phyloP scores from a whole-genome alignment of 2,797 vertebrate species.

The Falco cherrug region DNA sequence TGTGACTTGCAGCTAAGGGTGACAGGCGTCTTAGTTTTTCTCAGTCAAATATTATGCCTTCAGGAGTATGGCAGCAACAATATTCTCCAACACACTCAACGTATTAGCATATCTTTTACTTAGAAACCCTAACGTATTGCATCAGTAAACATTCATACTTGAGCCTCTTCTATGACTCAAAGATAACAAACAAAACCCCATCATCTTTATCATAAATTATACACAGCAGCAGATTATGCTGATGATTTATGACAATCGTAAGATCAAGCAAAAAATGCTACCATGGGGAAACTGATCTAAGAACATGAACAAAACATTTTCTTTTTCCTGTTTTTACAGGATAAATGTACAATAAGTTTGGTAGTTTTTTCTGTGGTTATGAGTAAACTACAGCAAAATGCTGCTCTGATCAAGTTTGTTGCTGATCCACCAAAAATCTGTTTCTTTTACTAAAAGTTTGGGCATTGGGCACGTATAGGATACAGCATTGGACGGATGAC shows the following conservation, averaged over 20 bases:
- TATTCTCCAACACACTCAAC: background rate
- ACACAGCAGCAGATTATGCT: background rate
- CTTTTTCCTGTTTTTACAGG: background rate
- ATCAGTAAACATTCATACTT: background rate
- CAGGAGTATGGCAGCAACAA: background rate
- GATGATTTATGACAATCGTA: background rate
- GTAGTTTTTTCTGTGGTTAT: background rate
- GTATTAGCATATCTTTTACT: background rate
- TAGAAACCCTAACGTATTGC: background rate
- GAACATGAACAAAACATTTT: background rate
- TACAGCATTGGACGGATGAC: background rate
- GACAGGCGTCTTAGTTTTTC: background rate
- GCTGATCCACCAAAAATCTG: background rate
- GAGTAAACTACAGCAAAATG: background rate
- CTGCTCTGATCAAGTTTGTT: background rate
- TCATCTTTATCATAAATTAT: background rate
- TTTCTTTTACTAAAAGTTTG: background rate
- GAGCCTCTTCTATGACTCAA: background rate
- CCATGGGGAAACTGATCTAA: background rate
- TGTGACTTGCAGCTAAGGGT: background rate
- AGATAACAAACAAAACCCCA: background rate
- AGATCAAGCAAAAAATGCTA: background rate
- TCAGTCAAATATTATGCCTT: background rate
- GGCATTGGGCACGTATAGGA: background rate
- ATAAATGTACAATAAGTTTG: background rate